Percentiles rank a stretch among this genome's conserved stretches.
Evolutionary conservation across 2,113 vertebrate species (phyloP).

Genomic region (Agelaius phoeniceus): DNA sequence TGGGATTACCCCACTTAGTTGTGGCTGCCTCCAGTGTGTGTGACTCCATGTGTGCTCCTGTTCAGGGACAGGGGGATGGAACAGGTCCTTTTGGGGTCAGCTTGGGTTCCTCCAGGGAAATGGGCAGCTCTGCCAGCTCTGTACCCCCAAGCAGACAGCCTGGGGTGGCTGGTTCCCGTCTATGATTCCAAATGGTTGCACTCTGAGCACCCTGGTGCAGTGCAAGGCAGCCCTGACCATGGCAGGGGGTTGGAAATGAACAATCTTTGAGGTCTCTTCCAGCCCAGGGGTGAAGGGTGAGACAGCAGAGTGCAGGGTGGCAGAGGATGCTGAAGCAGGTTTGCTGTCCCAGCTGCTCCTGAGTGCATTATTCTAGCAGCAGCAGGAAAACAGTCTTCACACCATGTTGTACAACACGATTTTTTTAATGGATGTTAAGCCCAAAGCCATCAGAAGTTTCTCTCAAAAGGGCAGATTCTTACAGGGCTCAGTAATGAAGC

Average conservation of each 20-base stretch:
- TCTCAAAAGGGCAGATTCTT: background rate
- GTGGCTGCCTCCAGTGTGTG: background rate
- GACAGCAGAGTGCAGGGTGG: background rate
- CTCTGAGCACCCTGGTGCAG: background rate
- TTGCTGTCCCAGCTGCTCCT: background rate
- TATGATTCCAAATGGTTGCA: rapidly evolving
- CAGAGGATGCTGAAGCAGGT: background rate
- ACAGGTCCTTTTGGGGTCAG: background rate
- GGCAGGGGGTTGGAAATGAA: background rate
- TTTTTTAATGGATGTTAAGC: background rate
- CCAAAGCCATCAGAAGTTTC: background rate
- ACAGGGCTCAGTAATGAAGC: background rate
- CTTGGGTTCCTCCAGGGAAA: background rate
- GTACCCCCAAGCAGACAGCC: background rate
- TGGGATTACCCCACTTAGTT: background rate
- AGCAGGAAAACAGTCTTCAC: background rate
- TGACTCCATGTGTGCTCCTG: background rate
- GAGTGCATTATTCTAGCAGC: background rate
- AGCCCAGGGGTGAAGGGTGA: background rate
- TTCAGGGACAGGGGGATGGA: background rate
- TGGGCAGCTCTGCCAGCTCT: background rate
- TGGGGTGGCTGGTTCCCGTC: background rate
- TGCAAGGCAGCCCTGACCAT: background rate
- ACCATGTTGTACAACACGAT: background rate
- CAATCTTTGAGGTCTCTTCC: background rate